Evolutionary conservation across 2,797 vertebrate species (phyloP).

Genomic region (Eulemur mongoz): DNA sequence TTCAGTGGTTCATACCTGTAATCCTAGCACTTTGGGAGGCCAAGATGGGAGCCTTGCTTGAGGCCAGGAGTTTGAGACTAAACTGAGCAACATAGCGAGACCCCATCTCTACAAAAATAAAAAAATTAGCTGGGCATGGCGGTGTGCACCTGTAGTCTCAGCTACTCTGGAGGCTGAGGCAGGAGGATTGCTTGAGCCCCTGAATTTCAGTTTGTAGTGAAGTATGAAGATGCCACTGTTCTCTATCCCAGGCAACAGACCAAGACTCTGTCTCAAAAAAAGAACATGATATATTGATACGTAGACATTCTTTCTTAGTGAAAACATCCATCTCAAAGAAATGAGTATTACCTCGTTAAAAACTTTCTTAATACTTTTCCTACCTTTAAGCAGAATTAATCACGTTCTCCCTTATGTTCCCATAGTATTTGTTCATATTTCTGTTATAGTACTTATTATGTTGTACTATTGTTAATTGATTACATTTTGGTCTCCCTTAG

Average conservation of each 20-base stretch:
- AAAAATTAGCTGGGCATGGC: background rate
- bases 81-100: background rate
- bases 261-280: background rate
- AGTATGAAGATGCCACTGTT: background rate
- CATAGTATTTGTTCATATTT: slow-evolving; percentile 23
- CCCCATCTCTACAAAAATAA: background rate
- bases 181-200: background rate
- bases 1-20: background rate
- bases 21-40: background rate
- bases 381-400: background rate
- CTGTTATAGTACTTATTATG: background rate
- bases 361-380: background rate
- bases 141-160: background rate
- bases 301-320: background rate
- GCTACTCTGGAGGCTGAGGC: background rate
- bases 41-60: background rate
- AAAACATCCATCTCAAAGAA: background rate
- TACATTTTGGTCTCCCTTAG: slow-evolving; percentile 5
- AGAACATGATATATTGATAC: background rate
- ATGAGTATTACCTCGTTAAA: background rate
- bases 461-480: background rate
- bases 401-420: background rate
- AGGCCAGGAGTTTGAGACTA: background rate
- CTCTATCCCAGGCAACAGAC: background rate
- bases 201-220: background rate